Base-by-base conservation (phyloP, 2,113 vertebrate species). In the Apteryx owenii region DNA sequence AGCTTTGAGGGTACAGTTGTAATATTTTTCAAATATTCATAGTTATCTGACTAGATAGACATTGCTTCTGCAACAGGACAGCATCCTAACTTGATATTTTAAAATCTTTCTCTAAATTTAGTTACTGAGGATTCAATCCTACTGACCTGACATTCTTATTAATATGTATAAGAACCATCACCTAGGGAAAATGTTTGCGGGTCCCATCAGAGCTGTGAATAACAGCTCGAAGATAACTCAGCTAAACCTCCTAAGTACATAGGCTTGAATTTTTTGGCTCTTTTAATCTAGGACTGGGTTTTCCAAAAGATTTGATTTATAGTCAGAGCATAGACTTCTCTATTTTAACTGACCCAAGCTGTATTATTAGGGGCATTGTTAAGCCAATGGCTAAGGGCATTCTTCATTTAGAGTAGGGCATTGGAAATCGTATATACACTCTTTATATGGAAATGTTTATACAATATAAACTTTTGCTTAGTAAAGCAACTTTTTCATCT, bases 401-500 rank as follows among this genome's bases (percentile, higher is more conserved):
- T 50, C 48, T 62, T 82, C 62, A 81, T 90, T 97, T 96, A 90
- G 85, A 94, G 65, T 85, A 80, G 44, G 73, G 61, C 50, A 61
- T 50, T 84, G 81, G 89, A 95, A 95, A 88, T 69, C 90, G 31
- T 56, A 5, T 53, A 38, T 81, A 76, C 0, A 20, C 94, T 64
- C 97, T 98, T 98, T 97, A 84, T 97, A 91, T 95, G 96, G 97
- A 75, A 95, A 91, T 96, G 92, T 86, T 93, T 85, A 85, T 92
- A 60, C 68, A 92, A 17, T 69, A 86, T 73, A 73, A 86, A 87
- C 54, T 89, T 73, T 72, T 78, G 84, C 48, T 76, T 85, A 89
- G 83, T 76, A 64, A 93, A 83, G 54, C 77, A 96, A 92, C 85
- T 95, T 86, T 95, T 94, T 96, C 86, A 95, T 97, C 88, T 81